Evolutionary conservation across 2,888 invertebrate genomes (phyloP).

Genomic region (Chloromyia formosa): DNA sequence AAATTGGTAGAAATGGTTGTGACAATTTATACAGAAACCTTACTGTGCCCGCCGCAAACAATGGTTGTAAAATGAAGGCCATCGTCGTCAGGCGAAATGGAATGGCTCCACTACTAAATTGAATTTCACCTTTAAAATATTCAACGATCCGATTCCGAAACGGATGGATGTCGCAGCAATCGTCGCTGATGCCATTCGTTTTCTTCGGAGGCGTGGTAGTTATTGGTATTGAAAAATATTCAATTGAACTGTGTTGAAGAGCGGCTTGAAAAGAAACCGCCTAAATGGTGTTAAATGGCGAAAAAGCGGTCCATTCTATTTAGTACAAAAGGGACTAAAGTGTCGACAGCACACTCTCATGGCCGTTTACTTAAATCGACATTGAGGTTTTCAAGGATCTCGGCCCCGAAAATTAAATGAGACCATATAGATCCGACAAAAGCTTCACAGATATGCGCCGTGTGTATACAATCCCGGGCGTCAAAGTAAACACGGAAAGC

Average conservation of each 20-base stretch:
- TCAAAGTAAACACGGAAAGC: constrained; percentile 44
- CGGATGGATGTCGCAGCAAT: too few relatives aligned
- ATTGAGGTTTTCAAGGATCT: constrained; percentile 2
- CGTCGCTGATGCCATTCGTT: not conserved
- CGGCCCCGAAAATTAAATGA: constrained; percentile 28
- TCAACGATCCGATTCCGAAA: not conserved
- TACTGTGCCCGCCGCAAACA: constrained; percentile 23
- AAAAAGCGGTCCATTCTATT: constrained; percentile 33
- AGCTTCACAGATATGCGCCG: not conserved
- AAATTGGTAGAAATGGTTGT: constrained; percentile 27
- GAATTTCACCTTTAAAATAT: constrained; percentile 34
- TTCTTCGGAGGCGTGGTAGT: not conserved
- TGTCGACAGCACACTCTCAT: constrained; percentile 8
- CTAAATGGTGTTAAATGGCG: constrained; percentile 34
- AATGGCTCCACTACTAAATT: constrained; percentile 32
- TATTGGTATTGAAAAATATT: constrained; percentile 26
- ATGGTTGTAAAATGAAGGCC: constrained; percentile 26
- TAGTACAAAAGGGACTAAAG: constrained; percentile 10
- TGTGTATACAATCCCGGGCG: constrained; percentile 40
- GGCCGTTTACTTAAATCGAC: not conserved
- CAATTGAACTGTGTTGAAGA: constrained; percentile 26
- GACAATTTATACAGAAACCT: constrained; percentile 37
- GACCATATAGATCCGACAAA: not conserved
- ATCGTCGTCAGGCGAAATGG: constrained; percentile 18
- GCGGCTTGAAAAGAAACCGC: constrained; percentile 27